phyloP scores from a whole-genome alignment of 2,113 vertebrate species.

The Hypanus sabinus region DNA sequence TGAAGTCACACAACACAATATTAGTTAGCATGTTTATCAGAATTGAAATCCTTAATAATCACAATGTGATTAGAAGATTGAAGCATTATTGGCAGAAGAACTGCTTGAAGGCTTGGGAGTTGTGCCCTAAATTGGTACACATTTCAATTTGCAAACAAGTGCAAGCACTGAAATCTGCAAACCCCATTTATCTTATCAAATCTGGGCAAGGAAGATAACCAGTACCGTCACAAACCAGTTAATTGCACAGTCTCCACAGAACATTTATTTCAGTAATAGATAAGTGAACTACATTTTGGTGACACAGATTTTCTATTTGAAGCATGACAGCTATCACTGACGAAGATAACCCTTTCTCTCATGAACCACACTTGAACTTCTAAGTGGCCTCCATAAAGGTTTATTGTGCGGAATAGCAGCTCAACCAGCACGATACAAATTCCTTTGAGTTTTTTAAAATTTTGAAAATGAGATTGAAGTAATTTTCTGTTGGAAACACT shows the following conservation, averaged over 20 bases:
- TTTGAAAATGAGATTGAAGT: not conserved
- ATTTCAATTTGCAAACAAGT: not conserved
- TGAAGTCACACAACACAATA: too few relatives aligned
- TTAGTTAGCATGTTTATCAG: not conserved
- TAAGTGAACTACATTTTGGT: not conserved
- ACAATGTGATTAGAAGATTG: not conserved
- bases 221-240: not conserved
- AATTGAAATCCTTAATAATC: not conserved
- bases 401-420: not conserved
- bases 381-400: not conserved
- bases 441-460: not conserved
- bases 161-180: not conserved
- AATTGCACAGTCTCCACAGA: slow-evolving; percentile 22
- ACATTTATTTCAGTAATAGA: not conserved
- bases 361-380: not conserved
- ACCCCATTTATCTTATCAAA: not conserved
- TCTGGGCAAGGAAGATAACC: not conserved
- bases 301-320: slow-evolving; percentile 16
- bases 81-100: not conserved
- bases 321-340: not conserved
- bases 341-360: not conserved
- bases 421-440: not conserved
- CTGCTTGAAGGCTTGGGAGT: not conserved
- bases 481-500: not conserved
- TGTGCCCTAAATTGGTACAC: not conserved